A percentile compares a stretch with the other conserved stretches of the same genome.
Evolutionary conservation across 2,888 invertebrate genomes (phyloP).

Genomic region (Papilio protenor): DNA sequence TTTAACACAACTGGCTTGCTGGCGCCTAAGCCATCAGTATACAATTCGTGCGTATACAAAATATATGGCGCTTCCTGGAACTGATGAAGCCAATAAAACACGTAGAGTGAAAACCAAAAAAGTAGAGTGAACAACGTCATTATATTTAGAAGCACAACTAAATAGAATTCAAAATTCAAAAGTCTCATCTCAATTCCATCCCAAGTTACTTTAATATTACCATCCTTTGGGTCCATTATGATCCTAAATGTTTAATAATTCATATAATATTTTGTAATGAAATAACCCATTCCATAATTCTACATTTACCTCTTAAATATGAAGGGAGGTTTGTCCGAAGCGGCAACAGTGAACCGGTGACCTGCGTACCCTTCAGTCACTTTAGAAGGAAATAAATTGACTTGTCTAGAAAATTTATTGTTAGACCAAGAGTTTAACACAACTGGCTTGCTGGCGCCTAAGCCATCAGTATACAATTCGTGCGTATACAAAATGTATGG

Average conservation of each 20-base stretch:
- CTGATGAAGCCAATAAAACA: neutral
- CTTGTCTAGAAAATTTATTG: constrained; percentile 85
- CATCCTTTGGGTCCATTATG: constrained; percentile 74
- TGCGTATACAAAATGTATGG: constrained; percentile 91
- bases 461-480: constrained; percentile 88
- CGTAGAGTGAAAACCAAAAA: no score
- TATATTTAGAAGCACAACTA: neutral
- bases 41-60: constrained; percentile 89
- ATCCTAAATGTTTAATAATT: constrained; percentile 58
- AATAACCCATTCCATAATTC: neutral
- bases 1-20: constrained; percentile 87
- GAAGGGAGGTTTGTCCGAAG: constrained; percentile 90
- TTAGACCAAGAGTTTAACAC: constrained; percentile 89
- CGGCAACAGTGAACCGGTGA: constrained; percentile 88
- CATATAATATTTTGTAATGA: neutral
- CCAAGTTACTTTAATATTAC: constrained; percentile 81
- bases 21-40: constrained; percentile 89
- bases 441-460: constrained; percentile 87
- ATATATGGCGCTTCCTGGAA: constrained; percentile 88
- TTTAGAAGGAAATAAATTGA: constrained; percentile 88
- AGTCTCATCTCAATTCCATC: constrained; percentile 91
- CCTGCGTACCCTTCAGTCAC: constrained; percentile 88
- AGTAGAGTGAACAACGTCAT: no score
- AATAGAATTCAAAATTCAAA: constrained; percentile 69
- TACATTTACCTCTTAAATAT: constrained; percentile 85